Conservation (phyloP, 2,888 invertebrate species). For the Rugalucina vietnamica region DNA sequence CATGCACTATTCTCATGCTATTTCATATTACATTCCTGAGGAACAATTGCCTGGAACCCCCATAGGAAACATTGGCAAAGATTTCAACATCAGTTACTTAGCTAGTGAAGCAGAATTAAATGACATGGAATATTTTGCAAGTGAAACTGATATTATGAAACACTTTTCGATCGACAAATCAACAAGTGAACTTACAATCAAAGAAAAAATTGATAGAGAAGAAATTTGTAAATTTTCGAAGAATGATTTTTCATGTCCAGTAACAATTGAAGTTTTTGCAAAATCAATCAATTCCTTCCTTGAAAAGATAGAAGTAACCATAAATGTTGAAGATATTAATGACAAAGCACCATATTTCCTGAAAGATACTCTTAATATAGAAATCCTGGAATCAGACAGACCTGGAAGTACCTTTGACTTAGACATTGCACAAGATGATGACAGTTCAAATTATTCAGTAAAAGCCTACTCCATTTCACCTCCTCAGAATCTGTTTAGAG, state of each 20-base stretch:
- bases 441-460: constrained; percentile 69
- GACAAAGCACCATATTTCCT: constrained; percentile 79
- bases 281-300: constrained; percentile 71
- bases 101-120: constrained; percentile 51
- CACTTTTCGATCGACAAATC: constrained; percentile 47
- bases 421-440: constrained; percentile 70
- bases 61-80: constrained; percentile 68
- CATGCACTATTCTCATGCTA: constrained; percentile 50
- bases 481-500: constrained; percentile 66
- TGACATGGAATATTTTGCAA: constrained; percentile 17
- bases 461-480: constrained; percentile 71
- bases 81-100: constrained; percentile 53
- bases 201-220: constrained; percentile 70
- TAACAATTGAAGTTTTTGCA: constrained; percentile 71
- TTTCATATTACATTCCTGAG: constrained; percentile 62
- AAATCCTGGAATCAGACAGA: constrained; percentile 71
- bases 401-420: constrained; percentile 64
- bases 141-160: constrained; percentile 16
- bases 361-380: constrained; percentile 49
- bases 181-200: constrained; percentile 51
- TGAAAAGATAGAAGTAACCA: constrained; percentile 71
- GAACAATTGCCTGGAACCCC: constrained; percentile 54
- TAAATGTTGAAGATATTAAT: constrained; percentile 77
- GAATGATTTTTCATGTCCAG: constrained; percentile 58
- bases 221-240: constrained; percentile 68